These are phyloP conservation scores for Clarias fuscus DNA, from an alignment of 2,797 vertebrate genomes.

Conservation along the genomic window DNA sequence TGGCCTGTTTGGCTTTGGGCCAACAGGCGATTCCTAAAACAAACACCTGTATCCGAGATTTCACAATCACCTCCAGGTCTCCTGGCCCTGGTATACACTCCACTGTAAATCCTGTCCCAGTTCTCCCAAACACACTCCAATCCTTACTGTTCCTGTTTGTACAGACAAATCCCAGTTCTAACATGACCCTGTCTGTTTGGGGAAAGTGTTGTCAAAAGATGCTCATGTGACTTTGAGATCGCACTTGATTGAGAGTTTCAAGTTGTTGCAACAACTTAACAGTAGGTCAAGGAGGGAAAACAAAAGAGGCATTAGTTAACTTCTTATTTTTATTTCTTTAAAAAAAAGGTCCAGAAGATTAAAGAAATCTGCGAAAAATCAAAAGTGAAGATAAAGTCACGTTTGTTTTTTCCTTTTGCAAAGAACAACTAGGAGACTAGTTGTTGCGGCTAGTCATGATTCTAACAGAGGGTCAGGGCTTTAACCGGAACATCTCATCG, in stretches of 20 bases:
- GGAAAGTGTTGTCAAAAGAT: background rate
- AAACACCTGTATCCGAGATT: too few species aligned
- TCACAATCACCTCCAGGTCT: too few species aligned
- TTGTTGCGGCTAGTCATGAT: constrained; percentile 28
- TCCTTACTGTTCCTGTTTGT: too few species aligned
- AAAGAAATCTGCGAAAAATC: constrained; percentile 75
- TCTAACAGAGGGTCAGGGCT: constrained; percentile 43
- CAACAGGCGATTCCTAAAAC: too few species aligned
- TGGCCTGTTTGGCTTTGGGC: too few species aligned
- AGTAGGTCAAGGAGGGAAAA: background rate
- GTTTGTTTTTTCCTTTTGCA: constrained; percentile 24
- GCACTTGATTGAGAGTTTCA: too few species aligned
- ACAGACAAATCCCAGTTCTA: too few species aligned
- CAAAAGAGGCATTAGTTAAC: constrained; percentile 30
- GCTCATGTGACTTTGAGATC: background rate
- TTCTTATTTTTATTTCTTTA: constrained; percentile 76
- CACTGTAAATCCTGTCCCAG: too few species aligned
- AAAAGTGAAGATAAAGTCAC: constrained; percentile 49
- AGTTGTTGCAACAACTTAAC: background rate
- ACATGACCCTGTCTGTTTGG: too few species aligned
- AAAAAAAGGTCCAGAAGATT: constrained; percentile 72
- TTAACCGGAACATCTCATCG: constrained; percentile 3
- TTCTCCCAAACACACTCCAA: too few species aligned
- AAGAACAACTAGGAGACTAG: constrained; percentile 22
- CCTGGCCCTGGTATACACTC: too few species aligned